Evolutionary conservation across 2,113 vertebrate genomes (phyloP), one percentile per base, ranked within the genome.

Genomic region (Cranoglanis bouderius): DNA sequence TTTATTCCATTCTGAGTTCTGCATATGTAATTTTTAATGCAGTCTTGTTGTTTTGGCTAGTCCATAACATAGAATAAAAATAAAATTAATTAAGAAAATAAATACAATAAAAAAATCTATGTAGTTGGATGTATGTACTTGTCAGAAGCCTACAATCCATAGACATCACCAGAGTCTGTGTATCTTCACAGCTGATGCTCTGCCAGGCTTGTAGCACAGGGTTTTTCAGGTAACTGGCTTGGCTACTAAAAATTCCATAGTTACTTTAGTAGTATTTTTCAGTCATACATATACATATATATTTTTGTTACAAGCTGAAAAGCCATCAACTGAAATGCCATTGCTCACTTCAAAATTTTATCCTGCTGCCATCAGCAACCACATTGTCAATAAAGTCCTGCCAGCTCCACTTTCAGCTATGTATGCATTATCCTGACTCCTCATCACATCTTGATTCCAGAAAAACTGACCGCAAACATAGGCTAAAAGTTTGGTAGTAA

Each of bases 301-400:
- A 46, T 26, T 29, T 46, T 5, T 9, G 7, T 3, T 74, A 74
- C 70, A 77, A 49, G 74, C 74, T 74, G 16, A 77, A 77, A 80
- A 55, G 29, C 78, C 1, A 3, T 81, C 75, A 2, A 51, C 26
- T 78, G 43, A 49, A n/a, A 3, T 51, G 14, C 29, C n/a, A 46
- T 51, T n/a, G 26, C n/a, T 51, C 29, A 14, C 46, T 53, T 51
- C 2, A 80, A 24, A 77, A 29, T 32, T 51, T 80, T 53, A 32
- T 80, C 75, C 29, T 80, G 77, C 78, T 55, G 18, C 51, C 78
- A 35, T 82, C 78, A 82, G 78, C 78, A 82, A 57, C 51, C 51
- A 82, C 51, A 35, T 2, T 82, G 51, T 82, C 29, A 82, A 82
- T 81, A 82, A 82, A 38, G 49, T 59, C 19, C 53, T 57, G 80